phyloP scores from a whole-genome alignment of 1,140 invertebrate genomes.

The Andrena cerasifolii region DNA sequence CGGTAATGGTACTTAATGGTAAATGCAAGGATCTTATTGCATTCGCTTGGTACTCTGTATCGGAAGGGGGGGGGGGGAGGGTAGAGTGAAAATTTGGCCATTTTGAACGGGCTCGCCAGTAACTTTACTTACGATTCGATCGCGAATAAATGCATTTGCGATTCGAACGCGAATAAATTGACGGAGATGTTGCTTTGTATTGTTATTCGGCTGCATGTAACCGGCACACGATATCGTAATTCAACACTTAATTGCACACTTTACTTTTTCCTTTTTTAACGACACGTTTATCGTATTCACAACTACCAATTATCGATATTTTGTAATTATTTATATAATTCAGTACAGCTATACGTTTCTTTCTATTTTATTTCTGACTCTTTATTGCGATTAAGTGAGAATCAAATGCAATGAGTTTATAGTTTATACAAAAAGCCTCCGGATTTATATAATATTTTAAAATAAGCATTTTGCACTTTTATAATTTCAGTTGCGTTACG shows the following conservation, averaged over 20 bases:
- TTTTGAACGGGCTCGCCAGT: not conserved
- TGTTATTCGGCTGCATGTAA: not conserved
- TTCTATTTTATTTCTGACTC: slow-evolving; percentile 35
- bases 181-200: not conserved
- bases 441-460: slow-evolving; percentile 27
- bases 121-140: slow-evolving; percentile 14
- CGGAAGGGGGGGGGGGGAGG: too few relatives aligned
- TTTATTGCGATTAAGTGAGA: slow-evolving; percentile 35
- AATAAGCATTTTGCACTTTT: slow-evolving; percentile 48
- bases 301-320: too few relatives aligned
- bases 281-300: too few relatives aligned
- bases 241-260: slow-evolving; percentile 12
- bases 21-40: slow-evolving; percentile 22
- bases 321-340: not conserved
- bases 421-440: slow-evolving; percentile 37
- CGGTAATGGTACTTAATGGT: not conserved
- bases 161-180: not conserved
- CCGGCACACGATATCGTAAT: too few relatives aligned
- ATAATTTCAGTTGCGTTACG: not conserved
- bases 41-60: not conserved
- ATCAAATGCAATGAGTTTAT: slow-evolving; percentile 37
- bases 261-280: not conserved
- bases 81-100: slow-evolving; percentile 31
- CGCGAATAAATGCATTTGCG: not conserved
- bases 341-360: not conserved